Conservation (phyloP, 2,888 invertebrate genomes). For the Brachypterus glaber region DNA sequence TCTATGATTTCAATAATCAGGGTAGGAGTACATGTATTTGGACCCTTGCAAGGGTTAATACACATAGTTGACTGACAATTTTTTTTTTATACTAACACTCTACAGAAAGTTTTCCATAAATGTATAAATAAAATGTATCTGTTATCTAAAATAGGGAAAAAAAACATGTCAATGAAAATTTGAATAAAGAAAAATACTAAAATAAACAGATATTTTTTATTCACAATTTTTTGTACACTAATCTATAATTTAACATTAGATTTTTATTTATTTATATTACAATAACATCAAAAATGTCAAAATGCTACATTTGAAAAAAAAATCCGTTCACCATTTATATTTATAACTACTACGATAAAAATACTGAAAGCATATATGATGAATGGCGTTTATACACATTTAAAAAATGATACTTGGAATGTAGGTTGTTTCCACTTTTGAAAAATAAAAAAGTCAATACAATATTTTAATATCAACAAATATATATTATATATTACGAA, state of each 20-base stretch:
- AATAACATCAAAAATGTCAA: conserved; percentile 25
- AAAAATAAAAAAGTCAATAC: conserved; percentile 14
- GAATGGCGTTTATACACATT: conserved; percentile 30
- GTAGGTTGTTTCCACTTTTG: conserved; percentile 25
- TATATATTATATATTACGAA: conserved; percentile 13
- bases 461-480: conserved; percentile 17
- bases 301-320: conserved; percentile 22
- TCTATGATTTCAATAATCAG: no score
- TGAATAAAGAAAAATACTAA: no score
- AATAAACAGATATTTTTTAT: conserved; percentile 19
- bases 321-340: conserved; percentile 25
- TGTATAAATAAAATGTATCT: no score
- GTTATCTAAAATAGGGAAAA: no score
- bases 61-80: no score
- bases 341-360: conserved; percentile 21
- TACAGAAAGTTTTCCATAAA: no score
- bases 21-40: no score
- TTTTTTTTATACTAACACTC: no score
- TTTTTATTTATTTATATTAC: conserved; percentile 18
- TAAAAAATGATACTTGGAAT: conserved; percentile 30
- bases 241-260: conserved; percentile 25
- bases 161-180: no score
- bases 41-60: no score
- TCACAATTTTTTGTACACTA: conserved; percentile 28
- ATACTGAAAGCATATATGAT: conserved; percentile 28